Base-by-base conservation (phyloP, 1,140 invertebrate species). In the Diabrotica virgifera region DNA sequence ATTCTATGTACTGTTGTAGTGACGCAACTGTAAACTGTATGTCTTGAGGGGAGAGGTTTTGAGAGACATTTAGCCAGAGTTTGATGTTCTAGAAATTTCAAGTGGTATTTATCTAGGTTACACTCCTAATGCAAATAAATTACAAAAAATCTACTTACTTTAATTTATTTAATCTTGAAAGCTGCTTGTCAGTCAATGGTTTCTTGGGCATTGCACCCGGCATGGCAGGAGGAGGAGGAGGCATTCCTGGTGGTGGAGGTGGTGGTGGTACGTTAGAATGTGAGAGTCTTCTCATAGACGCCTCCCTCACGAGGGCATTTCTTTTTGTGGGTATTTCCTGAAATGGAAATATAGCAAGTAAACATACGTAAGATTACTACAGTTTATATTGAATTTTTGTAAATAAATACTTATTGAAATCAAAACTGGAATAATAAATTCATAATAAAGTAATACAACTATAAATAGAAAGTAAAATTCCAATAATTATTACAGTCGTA, bases 191-290 rank as follows among this genome's bases (percentile, higher is more conserved):
- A 53, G 81, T 80, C 0, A 88, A 61, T 0, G 82, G 80, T 11
- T 76, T 82, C 67, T 72, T 85, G 73, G 77, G 82, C 24, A 76
- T 50, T 67, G 61, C 67, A 65, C 82, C 72, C 35, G 73, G 77
- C 71, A 80, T 75, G 3, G 66, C 77, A 5, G 87, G 85, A 6
- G 87, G 85, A 10, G 89, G 88, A 40, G 89, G 89, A 62, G 89
- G 85, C 69, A 90, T 89, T 59, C 65, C 78, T 11, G 89, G 89
- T 7, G 86, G 85, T n/a, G 89, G 89, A 46, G 89, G 89, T 62
- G 88, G 87, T 59, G 89, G 89, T 52, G 89, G 83, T 5, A 87
- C 84, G 2, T 87, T 87, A 5, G 70, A 65, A 8, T 66, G 67
- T n/a, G 69, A 71, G 7, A 76, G 76, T 74, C 74, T 76, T 77